Evolutionary conservation across 2,888 invertebrate genomes (phyloP).

Genomic region (Amblyjoppa fuscipennis): DNA sequence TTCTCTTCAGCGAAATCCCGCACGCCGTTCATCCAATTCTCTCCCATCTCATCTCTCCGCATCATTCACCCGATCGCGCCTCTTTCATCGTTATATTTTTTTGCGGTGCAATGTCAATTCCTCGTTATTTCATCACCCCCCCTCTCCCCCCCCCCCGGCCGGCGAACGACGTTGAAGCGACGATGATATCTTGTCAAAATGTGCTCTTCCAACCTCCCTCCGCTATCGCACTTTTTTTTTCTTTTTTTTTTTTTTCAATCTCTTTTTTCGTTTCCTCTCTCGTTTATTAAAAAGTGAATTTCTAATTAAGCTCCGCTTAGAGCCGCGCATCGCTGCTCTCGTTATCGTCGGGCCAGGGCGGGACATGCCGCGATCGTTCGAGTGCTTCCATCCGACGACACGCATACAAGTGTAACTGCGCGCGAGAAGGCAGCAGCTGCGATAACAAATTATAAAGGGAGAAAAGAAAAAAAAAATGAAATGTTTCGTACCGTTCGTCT

Average conservation of each 20-base stretch:
- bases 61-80: constrained; percentile 44
- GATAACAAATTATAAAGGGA: constrained; percentile 66
- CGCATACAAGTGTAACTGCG: constrained; percentile 5
- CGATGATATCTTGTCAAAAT: constrained; percentile 53
- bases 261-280: constrained; percentile 23
- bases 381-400: constrained; percentile 34
- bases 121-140: constrained; percentile 5
- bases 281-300: constrained; percentile 68
- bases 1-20: constrained; percentile 72
- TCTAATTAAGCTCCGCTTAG: constrained; percentile 73
- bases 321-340: constrained; percentile 42
- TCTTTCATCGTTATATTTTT: constrained; percentile 25
- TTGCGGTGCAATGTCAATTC: constrained; percentile 66
- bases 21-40: constrained; percentile 34
- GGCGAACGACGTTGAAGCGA: background rate
- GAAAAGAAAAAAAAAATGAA: constrained; percentile 40
- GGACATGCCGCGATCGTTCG: constrained; percentile 28
- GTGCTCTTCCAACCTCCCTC: constrained; percentile 10
- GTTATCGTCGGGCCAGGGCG: constrained; percentile 59
- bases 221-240: background rate
- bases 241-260: background rate
- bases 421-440: constrained; percentile 63
- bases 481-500: constrained; percentile 24
- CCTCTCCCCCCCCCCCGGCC: background rate
- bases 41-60: constrained; percentile 53